phyloP scores from a whole-genome alignment of 2,797 vertebrate species.

The Argentina silus region DNA sequence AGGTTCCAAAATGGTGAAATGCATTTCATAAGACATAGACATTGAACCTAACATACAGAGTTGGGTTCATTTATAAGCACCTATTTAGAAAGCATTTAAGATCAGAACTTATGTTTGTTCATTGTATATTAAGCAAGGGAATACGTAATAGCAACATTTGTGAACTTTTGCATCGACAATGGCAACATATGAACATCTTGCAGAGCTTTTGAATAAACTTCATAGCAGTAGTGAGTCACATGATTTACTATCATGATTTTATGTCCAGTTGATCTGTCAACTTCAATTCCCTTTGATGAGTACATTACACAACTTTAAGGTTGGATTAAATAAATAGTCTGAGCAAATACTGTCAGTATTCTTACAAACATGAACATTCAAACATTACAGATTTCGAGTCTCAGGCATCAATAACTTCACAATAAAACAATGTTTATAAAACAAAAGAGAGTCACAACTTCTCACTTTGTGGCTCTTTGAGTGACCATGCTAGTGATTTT shows the following conservation, averaged over 20 bases:
- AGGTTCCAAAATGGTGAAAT: too few relatives aligned
- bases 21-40: too few relatives aligned
- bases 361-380: constrained; percentile 24
- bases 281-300: constrained; percentile 27
- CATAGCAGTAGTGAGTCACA: background rate
- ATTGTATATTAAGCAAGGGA: background rate
- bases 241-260: constrained; percentile 15
- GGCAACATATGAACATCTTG: too few relatives aligned
- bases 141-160: background rate
- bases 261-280: constrained; percentile 4
- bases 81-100: background rate
- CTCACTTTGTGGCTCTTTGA: background rate
- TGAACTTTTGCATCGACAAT: background rate
- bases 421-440: constrained; percentile 32
- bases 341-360: constrained; percentile 36
- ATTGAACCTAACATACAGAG: background rate
- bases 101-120: background rate
- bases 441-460: constrained; percentile 57
- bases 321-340: constrained; percentile 50
- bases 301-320: background rate
- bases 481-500: background rate
- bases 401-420: constrained; percentile 37
- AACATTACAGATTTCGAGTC: constrained; percentile 25
- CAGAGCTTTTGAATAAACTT: background rate
- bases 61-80: background rate